These are phyloP conservation scores for Pecten maximus DNA, from an alignment of 2,888 invertebrate species.

Conservation along the genomic window DNA sequence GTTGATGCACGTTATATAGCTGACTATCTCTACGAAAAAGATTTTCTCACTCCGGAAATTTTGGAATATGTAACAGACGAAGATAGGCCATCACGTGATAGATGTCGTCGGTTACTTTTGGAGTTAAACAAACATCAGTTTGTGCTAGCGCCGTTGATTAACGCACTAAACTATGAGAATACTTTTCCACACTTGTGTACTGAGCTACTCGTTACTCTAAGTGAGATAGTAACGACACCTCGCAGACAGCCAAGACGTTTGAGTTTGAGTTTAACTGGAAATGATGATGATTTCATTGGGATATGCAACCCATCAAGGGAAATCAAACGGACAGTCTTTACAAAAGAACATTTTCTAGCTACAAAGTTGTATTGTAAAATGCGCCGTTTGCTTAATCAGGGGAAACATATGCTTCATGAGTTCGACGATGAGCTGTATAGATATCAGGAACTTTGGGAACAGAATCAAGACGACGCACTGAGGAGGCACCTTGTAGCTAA, in stretches of 20 bases:
- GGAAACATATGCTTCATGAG: background rate
- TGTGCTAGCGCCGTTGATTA: background rate
- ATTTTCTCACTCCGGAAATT: background rate
- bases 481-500: background rate
- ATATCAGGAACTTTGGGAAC: background rate
- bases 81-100: background rate
- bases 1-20: background rate
- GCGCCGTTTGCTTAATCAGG: background rate
- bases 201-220: background rate
- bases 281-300: background rate
- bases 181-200: background rate
- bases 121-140: background rate
- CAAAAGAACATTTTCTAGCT: background rate
- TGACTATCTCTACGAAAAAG: background rate
- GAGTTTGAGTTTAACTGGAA: background rate
- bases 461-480: background rate
- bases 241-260: background rate
- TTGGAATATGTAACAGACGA: background rate
- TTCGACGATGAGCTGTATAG: background rate
- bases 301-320: background rate
- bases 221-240: background rate
- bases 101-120: background rate
- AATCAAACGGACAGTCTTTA: background rate
- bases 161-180: background rate
- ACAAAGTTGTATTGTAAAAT: conserved; percentile 3